A percentile compares a stretch with the other conserved stretches of the same genome.
These are phyloP conservation scores for Helicolenus hilgendorfi DNA, from an alignment of 2,797 vertebrate genomes.

Conservation along the genomic window DNA sequence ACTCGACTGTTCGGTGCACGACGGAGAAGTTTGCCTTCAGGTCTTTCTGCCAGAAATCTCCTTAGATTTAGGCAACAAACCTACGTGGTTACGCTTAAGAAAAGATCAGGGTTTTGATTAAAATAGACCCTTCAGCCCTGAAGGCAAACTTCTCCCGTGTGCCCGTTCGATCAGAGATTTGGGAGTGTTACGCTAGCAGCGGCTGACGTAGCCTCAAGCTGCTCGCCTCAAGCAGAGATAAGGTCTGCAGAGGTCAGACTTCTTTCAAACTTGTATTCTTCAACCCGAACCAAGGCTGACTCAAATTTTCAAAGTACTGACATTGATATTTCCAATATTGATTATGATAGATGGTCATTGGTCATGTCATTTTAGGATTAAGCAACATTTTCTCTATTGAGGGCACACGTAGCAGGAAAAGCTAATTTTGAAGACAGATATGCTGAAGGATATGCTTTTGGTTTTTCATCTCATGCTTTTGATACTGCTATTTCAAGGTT, in stretches of 20 bases:
- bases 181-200: neutral
- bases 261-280: neutral
- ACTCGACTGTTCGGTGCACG: neutral
- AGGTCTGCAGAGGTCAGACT: no score
- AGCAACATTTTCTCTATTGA: neutral
- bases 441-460: neutral
- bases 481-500: neutral
- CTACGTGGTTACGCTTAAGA: neutral
- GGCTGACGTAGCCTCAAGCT: neutral
- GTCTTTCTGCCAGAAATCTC: neutral
- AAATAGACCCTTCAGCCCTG: neutral
- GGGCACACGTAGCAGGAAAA: neutral
- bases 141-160: neutral
- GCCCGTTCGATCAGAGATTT: neutral
- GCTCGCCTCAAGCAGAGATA: neutral
- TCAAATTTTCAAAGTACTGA: neutral
- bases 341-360: neutral
- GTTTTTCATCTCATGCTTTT: neutral
- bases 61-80: neutral
- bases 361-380: neutral
- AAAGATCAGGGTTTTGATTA: neutral
- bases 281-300: neutral
- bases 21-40: neutral
- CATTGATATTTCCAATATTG: neutral
- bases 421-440: neutral